Evolutionary conservation across 2,888 invertebrate genomes (phyloP), one percentile per base, ranked within the genome.

Genomic region (Glaucopsyche alexis): DNA sequence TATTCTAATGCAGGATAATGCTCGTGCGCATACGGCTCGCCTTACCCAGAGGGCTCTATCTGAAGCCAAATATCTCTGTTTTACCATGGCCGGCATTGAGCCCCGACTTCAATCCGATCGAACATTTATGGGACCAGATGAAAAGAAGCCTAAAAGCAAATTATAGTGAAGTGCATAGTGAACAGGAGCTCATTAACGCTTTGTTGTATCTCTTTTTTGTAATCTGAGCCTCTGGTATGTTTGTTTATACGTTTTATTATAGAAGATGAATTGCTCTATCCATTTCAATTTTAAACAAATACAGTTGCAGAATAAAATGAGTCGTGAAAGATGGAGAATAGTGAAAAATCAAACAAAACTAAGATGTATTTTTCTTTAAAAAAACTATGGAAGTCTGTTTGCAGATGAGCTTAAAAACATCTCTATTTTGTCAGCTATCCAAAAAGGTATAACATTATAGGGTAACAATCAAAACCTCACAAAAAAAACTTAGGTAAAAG

Each of bases 141-240:
- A 50, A 50, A 50, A 50, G n/a, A 50, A 50, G 50, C 42, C 55
- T 42, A 2, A 49, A 65, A 65, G 40, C 14, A 72, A 72, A 49
- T 38, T 19, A 6, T 45, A 69, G 69, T 55, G 60, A 71, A 71
- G 45, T 13, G 60, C 45, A 52, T 13, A 72, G 66, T 72, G 11
- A 40, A 72, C 72, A 72, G 65, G 66, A 45, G 66, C 72, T 72
- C 72, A 72, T 72, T 50, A 67, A 72, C 42, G 52, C 72, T 49
- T 66, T 72, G n/a, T n/a, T n/a, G n/a, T n/a, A n/a, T 14, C 49
- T 49, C 49, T 40, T 14, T 49, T 49, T 49, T 49, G 14, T 49
- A 49, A 49, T 49, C 49, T 49, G 49, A 49, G 49, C 5, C 13
- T 49, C 5, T 49, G n/a, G 49, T n/a, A 49, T n/a, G 49, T 49